Percentiles rank a stretch among this genome's conserved stretches.
Conservation (phyloP, 2,888 invertebrate genomes). For the Limnephilus auricula region DNA sequence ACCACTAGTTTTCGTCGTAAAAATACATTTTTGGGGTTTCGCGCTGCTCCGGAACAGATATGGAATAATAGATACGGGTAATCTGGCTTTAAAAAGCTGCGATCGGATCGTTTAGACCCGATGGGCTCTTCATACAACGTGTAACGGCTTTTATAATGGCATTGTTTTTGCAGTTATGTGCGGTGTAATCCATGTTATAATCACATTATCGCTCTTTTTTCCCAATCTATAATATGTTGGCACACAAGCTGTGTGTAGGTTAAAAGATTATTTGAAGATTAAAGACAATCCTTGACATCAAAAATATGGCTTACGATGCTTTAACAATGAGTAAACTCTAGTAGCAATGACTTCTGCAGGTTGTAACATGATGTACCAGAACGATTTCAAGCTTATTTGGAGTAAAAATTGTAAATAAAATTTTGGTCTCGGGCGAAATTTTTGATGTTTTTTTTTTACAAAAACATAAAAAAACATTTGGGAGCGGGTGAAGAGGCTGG, state of each 20-base stretch:
- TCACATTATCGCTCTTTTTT: background rate
- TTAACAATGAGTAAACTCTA: no score
- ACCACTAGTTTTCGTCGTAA: conserved; percentile 38
- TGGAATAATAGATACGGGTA: conserved; percentile 10
- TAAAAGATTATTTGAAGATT: background rate
- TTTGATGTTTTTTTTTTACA: no score
- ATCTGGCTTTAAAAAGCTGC: conserved; percentile 26
- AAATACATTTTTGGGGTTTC: conserved; percentile 43
- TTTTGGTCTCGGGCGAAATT: no score
- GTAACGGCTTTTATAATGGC: conserved; percentile 26
- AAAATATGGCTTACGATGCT: background rate
- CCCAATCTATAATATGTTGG: background rate
- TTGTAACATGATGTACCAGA: no score
- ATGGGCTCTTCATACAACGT: conserved; percentile 29
- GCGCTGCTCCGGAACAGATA: conserved; percentile 20
- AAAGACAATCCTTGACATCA: background rate
- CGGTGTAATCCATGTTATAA: background rate
- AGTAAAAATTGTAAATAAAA: no score
- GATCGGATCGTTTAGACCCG: conserved; percentile 18
- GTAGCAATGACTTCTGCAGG: no score
- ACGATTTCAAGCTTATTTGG: no score
- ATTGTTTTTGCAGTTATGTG: conserved; percentile 17
- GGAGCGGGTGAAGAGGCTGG: no score
- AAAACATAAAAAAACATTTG: no score
- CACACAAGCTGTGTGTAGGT: background rate